Percentiles rank a stretch among this genome's conserved stretches.
Conservation (phyloP, 53 echinoderm and acorn worm genomes). For the Holothuria leucospilota region DNA sequence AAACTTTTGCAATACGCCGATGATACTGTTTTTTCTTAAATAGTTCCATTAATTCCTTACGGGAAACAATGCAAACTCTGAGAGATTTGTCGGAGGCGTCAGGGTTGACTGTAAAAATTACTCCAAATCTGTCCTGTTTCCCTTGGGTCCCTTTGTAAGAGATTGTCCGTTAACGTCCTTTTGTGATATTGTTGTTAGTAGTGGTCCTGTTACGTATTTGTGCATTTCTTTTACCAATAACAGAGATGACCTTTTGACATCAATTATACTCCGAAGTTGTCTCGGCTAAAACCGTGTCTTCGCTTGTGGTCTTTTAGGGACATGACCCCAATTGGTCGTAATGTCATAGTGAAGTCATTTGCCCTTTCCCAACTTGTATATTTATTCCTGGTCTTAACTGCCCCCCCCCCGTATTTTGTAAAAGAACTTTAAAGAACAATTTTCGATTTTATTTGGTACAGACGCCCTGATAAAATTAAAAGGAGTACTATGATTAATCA, state of each 20-base stretch:
- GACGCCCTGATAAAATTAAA: constrained; percentile 11
- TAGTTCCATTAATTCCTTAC: no score
- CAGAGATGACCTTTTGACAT: constrained; percentile 1
- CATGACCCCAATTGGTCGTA: constrained; percentile 7
- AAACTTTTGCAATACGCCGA: no score
- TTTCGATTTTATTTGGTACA: constrained; percentile 1
- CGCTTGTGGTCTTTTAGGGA: constrained; percentile 19
- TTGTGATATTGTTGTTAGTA: constrained; percentile 4
- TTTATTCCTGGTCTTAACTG: background rate
- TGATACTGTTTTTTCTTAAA: no score
- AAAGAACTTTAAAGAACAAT: background rate
- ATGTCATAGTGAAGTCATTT: background rate
- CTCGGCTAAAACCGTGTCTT: constrained; percentile 1
- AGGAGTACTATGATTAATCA: constrained; percentile 13
- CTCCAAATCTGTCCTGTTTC: no score
- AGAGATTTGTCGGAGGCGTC: no score
- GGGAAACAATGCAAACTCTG: no score
- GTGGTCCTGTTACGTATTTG: background rate
- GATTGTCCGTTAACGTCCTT: background rate
- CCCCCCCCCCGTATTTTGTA: background rate
- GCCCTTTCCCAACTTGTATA: constrained; percentile 7
- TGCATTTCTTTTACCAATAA: constrained; percentile 8
- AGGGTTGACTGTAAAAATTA: no score
- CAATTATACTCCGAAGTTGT: constrained; percentile 3
- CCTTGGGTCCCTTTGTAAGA: no score